phyloP scores from a whole-genome alignment of 2,888 invertebrate genomes.

The Periphyllus acericola region DNA sequence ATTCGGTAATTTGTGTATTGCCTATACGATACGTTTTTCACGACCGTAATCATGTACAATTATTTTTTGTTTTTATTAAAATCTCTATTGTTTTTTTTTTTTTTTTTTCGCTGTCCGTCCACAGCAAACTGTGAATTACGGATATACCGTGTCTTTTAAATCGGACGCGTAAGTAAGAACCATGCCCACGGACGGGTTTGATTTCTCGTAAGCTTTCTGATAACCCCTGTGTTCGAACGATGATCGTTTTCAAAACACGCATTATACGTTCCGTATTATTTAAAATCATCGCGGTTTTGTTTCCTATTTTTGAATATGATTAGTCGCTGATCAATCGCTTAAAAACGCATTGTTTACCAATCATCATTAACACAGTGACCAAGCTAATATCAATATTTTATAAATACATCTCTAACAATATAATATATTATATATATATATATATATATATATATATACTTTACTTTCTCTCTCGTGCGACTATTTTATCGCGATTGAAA shows the following conservation, averaged over 20 bases:
- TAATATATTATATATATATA: not conserved
- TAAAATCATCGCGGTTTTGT: not conserved
- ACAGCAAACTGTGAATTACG: not conserved
- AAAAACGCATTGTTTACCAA: slow-evolving; percentile 16
- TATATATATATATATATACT: not conserved
- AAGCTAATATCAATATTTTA: slow-evolving; percentile 5
- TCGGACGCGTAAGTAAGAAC: not conserved
- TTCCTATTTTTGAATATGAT: not conserved
- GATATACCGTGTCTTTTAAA: slow-evolving; percentile 13
- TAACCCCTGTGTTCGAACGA: not conserved
- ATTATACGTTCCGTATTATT: not conserved
- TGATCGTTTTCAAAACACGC: not conserved
- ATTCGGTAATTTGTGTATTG: no score
- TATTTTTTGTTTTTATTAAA: no score
- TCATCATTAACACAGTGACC: slow-evolving; percentile 5
- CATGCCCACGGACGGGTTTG: not conserved
- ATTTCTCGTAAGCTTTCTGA: not conserved
- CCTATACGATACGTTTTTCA: no score
- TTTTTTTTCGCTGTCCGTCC: not conserved
- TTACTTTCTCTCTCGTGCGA: not conserved
- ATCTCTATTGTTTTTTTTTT: not conserved
- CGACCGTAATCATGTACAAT: no score
- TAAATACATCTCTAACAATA: not conserved
- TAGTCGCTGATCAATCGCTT: slow-evolving; percentile 3
- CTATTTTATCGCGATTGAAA: not conserved